phyloP scores from a whole-genome alignment of 2,113 vertebrate species.

The Noctilio leporinus region DNA sequence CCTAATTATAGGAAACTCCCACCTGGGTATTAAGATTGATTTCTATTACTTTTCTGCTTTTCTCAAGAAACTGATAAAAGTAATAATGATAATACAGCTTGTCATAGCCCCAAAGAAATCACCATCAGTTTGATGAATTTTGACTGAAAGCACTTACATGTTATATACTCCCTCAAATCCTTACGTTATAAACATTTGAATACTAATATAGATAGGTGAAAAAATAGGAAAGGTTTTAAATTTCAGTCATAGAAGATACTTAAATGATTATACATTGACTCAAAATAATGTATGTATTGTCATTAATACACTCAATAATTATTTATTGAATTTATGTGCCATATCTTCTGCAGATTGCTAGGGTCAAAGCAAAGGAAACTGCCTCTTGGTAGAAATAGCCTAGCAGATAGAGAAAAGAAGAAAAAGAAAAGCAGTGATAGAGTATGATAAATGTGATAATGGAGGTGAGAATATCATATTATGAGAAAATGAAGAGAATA shows the following conservation, averaged over 20 bases:
- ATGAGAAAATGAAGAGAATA: not conserved
- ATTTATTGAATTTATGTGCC: not conserved
- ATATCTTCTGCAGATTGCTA: not conserved
- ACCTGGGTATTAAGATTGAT: not conserved
- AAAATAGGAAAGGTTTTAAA: not conserved
- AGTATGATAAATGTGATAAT: not conserved
- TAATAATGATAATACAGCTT: constrained; percentile 24
- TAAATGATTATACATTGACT: not conserved
- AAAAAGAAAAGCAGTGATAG: not conserved
- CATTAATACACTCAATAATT: not conserved
- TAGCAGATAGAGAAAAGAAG: not conserved
- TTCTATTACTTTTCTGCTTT: constrained; percentile 7
- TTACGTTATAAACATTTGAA: not conserved
- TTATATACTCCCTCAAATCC: not conserved
- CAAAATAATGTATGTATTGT: not conserved
- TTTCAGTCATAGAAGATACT: not conserved
- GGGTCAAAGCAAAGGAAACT: not conserved
- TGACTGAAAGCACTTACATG: not conserved
- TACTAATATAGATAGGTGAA: not conserved
- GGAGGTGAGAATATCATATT: not conserved
- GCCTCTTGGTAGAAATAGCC: not conserved
- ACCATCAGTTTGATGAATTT: not conserved
- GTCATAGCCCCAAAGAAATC: not conserved
- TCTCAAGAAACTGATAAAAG: not conserved
- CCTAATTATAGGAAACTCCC: not conserved